These are phyloP conservation scores for Hypolimnas misippus DNA, from an alignment of 2,888 invertebrate genomes.

Conservation along the genomic window DNA sequence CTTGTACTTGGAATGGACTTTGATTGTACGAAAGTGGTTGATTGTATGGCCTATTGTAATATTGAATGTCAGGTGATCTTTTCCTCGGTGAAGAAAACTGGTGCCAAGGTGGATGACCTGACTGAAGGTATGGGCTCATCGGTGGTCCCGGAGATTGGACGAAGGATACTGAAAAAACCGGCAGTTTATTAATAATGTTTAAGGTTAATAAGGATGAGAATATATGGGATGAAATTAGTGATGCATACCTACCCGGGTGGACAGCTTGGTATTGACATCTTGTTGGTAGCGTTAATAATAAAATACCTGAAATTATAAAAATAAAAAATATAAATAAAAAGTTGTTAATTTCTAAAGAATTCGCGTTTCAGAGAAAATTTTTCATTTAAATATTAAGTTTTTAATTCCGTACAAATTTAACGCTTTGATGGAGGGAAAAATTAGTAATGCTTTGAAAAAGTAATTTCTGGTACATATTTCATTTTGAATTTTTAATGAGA, in stretches of 20 bases:
- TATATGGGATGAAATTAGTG: slow-evolving; percentile 51
- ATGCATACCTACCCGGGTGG: slow-evolving; percentile 83
- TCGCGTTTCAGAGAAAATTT: slow-evolving; percentile 10
- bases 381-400: neutral
- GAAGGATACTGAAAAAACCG: slow-evolving; percentile 64
- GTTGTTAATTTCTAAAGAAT: neutral
- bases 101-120: slow-evolving; percentile 70
- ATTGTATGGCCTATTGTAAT: slow-evolving; percentile 46
- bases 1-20: slow-evolving; percentile 48
- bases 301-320: slow-evolving; percentile 64
- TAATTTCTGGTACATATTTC: neutral
- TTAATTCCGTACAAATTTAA: slow-evolving; percentile 7
- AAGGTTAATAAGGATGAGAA: neutral
- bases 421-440: slow-evolving; percentile 1
- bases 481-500: neutral
- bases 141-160: slow-evolving; percentile 61
- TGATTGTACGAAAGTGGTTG: slow-evolving; percentile 50
- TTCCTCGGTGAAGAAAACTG: slow-evolving; percentile 72
- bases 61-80: slow-evolving; percentile 67
- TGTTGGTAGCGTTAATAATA: slow-evolving; percentile 54
- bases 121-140: slow-evolving; percentile 58
- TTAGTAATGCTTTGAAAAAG: neutral
- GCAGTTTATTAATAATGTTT: slow-evolving; percentile 1
- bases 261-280: slow-evolving; percentile 66
- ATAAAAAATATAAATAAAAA: neutral